A percentile compares a stretch with the other conserved stretches of the same genome.
phyloP scores from a whole-genome alignment of 2,888 invertebrate species.

The Stenichneumon culpator region DNA sequence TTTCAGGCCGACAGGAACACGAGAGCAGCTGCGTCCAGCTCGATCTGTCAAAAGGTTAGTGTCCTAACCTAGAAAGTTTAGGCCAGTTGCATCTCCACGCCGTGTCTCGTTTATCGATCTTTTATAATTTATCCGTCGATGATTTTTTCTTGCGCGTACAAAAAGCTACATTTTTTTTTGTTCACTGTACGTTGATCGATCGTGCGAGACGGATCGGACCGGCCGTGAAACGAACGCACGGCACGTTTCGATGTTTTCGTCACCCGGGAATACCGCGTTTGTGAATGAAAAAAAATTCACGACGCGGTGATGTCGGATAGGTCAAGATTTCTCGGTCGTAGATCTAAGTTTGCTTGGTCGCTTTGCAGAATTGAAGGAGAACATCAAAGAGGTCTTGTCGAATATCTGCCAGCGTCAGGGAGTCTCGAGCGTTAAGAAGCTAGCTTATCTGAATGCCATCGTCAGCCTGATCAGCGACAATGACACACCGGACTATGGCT shows the following conservation, averaged over 20 bases:
- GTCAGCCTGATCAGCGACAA: slow-evolving; percentile 91
- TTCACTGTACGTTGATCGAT: background rate
- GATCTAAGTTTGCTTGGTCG: slow-evolving; percentile 12
- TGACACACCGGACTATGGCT: slow-evolving; percentile 88
- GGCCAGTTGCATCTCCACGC: slow-evolving; percentile 26
- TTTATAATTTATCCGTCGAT: background rate
- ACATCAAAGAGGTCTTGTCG: slow-evolving; percentile 88
- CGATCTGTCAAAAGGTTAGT: slow-evolving; percentile 86
- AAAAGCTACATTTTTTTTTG: background rate
- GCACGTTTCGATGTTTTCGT: background rate
- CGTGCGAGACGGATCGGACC: background rate
- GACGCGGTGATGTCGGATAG: background rate
- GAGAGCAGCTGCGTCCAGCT: slow-evolving; percentile 88
- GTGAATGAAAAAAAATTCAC: slow-evolving; percentile 3
- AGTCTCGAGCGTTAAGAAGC: slow-evolving; percentile 91
- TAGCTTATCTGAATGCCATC: slow-evolving; percentile 95
- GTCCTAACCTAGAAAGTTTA: slow-evolving; percentile 77
- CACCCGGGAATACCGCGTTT: background rate
- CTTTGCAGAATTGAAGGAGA: slow-evolving; percentile 86
- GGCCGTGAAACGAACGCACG: background rate
- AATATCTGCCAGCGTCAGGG: slow-evolving; percentile 88
- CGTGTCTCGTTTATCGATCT: background rate
- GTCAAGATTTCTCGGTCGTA: background rate
- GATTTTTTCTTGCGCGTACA: background rate
- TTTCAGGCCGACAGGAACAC: slow-evolving; percentile 84